Base-by-base conservation (phyloP, 1,140 invertebrate species). In the Bathynomus jamesi region DNA sequence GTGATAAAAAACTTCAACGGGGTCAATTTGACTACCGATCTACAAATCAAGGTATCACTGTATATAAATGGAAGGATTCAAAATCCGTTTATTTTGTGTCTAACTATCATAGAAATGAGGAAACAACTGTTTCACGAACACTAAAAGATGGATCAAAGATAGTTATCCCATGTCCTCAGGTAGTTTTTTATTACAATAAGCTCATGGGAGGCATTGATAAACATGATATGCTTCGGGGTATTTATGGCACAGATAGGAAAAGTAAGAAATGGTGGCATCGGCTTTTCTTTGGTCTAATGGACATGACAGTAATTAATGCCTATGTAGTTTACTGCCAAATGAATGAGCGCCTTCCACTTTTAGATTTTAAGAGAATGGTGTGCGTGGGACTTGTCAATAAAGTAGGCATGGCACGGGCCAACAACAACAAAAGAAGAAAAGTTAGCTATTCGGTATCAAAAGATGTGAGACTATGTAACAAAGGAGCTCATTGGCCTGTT, bases 141-240 rank as follows among this genome's bases (percentile, higher is more conserved):
- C 13, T 28, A n/a, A 76, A 76, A 71, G 62, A 69, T 73, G 74
- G 78, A 13, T 25, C 30, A 46, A 68, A 29, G 61, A 61, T 29
- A 29, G 40, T 61, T 25, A 28, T 79, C 28, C n/a, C 60, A 17
- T 76, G 79, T 69, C 79, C 80, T 69, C 65, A 71, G 68, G 75
- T 79, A 2, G 67, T 81, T 5, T 77, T 74, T 32, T 76, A 82
- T 65, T 83, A 82, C 66, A 82, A 81, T 67, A 70, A 71, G 60
- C 65, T 82, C 67, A 82, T 82, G 80, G 78, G 78, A 24, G 79
- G 70, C 72, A 80, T 83, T 21, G 80, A 83, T 70, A 80, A 80
- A 74, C 70, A 75, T 53, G 80, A 83, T 73, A 79, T 80, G 76
- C 40, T 68, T 28, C 80, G 78, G 67, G 71, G 68, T 17, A 63